Evolutionary conservation across 2,888 invertebrate genomes (phyloP).

Genomic region (Frankliniella intonsa): DNA sequence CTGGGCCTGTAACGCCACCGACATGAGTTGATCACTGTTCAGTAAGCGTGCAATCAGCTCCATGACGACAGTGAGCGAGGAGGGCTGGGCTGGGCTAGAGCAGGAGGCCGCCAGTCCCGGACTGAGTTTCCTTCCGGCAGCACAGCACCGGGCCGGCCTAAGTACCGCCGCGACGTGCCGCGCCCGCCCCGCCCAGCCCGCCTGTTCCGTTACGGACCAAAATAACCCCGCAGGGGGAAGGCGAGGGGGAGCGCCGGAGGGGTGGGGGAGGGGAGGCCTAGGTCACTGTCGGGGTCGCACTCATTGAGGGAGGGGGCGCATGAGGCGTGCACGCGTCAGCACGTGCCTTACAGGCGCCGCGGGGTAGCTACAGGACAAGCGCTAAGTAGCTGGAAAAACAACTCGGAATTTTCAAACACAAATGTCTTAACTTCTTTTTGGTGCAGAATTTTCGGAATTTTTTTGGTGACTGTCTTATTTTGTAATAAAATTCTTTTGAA

Average conservation of each 20-base stretch:
- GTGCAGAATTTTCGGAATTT: too few species aligned
- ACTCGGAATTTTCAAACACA: too few species aligned
- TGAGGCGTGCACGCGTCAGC: too few species aligned
- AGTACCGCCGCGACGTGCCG: not conserved
- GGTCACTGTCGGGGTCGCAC: slow-evolving; percentile 14
- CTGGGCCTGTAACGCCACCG: not conserved
- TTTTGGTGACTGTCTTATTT: too few species aligned
- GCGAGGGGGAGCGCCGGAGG: not conserved
- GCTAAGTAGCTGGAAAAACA: too few species aligned
- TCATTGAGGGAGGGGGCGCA: not conserved
- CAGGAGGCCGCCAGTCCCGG: not conserved
- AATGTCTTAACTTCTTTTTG: too few species aligned
- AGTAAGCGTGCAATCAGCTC: not conserved
- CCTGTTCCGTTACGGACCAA: not conserved
- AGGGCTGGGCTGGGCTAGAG: too few species aligned
- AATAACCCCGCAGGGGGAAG: not conserved
- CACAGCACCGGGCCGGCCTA: not conserved
- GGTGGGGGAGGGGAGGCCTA: not conserved
- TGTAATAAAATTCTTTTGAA: too few species aligned
- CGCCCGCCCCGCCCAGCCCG: not conserved
- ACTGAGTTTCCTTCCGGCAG: not conserved
- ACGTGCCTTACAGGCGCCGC: too few species aligned
- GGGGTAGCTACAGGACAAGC: too few species aligned
- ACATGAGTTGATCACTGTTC: not conserved
- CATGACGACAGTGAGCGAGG: not conserved